A percentile compares a stretch with the other conserved stretches of the same genome.
These are phyloP conservation scores for Helicolenus hilgendorfi DNA, from an alignment of 2,797 vertebrate species.

Conservation along the genomic window DNA sequence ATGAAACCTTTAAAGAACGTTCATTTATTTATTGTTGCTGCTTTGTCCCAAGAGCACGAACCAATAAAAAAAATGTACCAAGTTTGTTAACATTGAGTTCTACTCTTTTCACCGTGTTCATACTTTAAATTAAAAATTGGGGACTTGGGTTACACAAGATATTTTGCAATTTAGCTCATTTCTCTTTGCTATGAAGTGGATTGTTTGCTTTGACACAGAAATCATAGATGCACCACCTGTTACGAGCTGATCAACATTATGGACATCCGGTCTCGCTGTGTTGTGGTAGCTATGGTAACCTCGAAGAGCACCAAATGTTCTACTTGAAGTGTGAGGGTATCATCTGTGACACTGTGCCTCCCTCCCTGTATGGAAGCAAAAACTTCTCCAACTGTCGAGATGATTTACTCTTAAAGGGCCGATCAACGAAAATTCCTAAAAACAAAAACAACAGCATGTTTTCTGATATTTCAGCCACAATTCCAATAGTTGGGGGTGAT, in stretches of 20 bases:
- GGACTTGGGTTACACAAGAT: not conserved
- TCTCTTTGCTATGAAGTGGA: not conserved
- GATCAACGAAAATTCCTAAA: not conserved
- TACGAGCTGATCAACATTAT: conserved; percentile 79
- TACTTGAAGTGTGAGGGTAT: conserved; percentile 84
- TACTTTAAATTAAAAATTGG: conserved; percentile 11
- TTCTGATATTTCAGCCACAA: not conserved
- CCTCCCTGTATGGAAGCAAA: conserved; percentile 36
- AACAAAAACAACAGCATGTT: not conserved
- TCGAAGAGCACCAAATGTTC: conserved; percentile 88
- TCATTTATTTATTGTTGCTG: conserved; percentile 48
- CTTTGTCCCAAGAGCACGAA: conserved; percentile 14
- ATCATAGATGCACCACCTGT: conserved; percentile 63
- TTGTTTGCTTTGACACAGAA: conserved; percentile 54
- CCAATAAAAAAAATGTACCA: conserved; percentile 9
- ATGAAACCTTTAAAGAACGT: conserved; percentile 53
- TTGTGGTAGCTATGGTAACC: conserved; percentile 90
- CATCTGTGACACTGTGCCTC: conserved; percentile 75
- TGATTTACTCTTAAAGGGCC: conserved; percentile 1
- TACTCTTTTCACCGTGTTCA: not conserved
- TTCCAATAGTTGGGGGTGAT: not conserved
- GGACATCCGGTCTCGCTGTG: conserved; percentile 86
- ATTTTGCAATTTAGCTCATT: conserved; percentile 15
- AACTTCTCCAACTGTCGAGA: conserved; percentile 39
- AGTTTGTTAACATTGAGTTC: not conserved